Base-by-base conservation (phyloP, 2,888 invertebrate genomes). In the Trimorus sp. region DNA sequence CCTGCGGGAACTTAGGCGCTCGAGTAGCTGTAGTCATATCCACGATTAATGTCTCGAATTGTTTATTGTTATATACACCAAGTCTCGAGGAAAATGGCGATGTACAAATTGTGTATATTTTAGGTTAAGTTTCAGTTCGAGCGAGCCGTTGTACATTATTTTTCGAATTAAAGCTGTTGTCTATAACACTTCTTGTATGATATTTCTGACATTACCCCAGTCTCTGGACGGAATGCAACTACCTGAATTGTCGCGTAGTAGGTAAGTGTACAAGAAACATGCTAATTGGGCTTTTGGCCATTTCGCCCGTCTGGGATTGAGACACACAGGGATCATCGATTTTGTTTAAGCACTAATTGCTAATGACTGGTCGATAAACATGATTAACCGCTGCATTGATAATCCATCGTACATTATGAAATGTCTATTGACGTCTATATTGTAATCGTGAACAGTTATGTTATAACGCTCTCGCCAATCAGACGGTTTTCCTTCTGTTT, bases 1-100 rank as follows among this genome's bases (percentile, higher is more conserved):
- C 69, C 92, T 94, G 80, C 49, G 54, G 56, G 71, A 76, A 7
- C 70, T 80, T 2, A 80, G 71, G 62, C 26, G 58, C 11, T 48
- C 68, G 6, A 58, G 12, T n/a, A 79, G 49, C 51, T 26, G 26
- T 4, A 26, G 26, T 4, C 26, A 26, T 4, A 26, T 26, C 26
- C 26, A 26, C 26, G 45, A 45, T 1, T 45, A 45, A 12, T 45
- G 45, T n/a, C 3, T 45, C 26, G 4, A 26, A 26, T 26, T 45
- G 40, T 68, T 66, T 59, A 38, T 54, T 54, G 45, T 53, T n/a
- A 48, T 11, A 53, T 12, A 16, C 12, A 7, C 45, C 45, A 45
- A 45, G n/a, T 45, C n/a, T 45, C n/a, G 45, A 9, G 6, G n/a
- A 45, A 45, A 1, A 45, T n/a, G 45, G 9, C n/a, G 45, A 12